Base-by-base conservation (phyloP, 2,113 vertebrate genomes). In the Oplegnathus fasciatus region DNA sequence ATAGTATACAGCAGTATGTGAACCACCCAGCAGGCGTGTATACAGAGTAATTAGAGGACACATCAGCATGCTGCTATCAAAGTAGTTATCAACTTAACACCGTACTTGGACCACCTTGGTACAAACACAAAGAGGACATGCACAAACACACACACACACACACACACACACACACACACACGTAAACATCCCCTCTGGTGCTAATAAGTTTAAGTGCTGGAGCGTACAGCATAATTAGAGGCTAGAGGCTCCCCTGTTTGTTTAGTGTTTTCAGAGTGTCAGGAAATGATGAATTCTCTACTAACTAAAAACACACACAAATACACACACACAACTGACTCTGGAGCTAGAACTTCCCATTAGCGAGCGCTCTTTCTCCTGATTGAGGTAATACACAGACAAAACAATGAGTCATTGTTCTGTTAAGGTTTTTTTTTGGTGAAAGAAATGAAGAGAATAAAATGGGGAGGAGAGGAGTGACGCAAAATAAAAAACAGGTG, bases 201-300 rank as follows among this genome's bases (percentile, higher is more conserved):
- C 64, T 94, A 91, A 92, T 91, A 90, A 88, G 91, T 95, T 93
- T 94, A 94, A 94, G 94, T 92, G 91, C 91, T 89, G 85, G 82
- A 90, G 90, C 91, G 67, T 86, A 77, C 86, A 18, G 81, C 17
- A 50, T 93, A 94, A 95, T 94, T 93, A 94, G 86, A 89, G 83
- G 80, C 75, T 85, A 34, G 77, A 70, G 83, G 75, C 88, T 90
- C 64, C 71, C 78, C 73, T 93, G 88, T 94, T 92, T 92, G 82
- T 90, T 87, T 80, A 50, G 75, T 83, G 78, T 87, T 92, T 88
- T 80, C 73, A 82, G 30, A 85, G 58, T 77, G 91, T 90, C 89
- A 85, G 78, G 80, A 86, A 92, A 88, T 91, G 91, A 93, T 89
- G 77, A 92, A 93, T 91, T 68, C 67, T 58, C 77, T 20, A 24